phyloP scores from a whole-genome alignment of 1,140 invertebrate species.

The Delia radicum region DNA sequence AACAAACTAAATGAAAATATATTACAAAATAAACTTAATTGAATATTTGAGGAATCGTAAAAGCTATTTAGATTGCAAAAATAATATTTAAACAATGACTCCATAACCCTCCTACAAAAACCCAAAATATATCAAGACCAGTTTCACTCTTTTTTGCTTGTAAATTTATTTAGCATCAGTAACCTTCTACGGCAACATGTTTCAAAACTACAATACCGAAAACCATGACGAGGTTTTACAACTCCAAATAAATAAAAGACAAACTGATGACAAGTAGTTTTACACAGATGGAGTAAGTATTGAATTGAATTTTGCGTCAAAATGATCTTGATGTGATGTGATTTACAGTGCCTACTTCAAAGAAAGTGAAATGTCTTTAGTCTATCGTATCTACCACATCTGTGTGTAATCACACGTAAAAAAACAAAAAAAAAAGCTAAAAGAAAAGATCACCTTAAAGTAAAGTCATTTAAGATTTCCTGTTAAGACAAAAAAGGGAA shows the following conservation, averaged over 20 bases:
- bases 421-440: background rate
- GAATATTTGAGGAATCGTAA: too few relatives aligned
- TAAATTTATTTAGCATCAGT: background rate
- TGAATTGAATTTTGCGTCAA: background rate
- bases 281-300: background rate
- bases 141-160: background rate
- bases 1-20: too few relatives aligned
- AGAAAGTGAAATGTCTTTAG: background rate
- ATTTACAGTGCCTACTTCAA: background rate
- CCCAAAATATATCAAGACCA: background rate
- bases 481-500: background rate
- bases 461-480: background rate
- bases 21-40: too few relatives aligned
- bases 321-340: background rate
- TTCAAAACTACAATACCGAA: background rate
- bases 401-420: background rate
- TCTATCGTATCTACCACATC: too few relatives aligned
- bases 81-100: background rate
- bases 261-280: background rate
- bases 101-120: slow-evolving; percentile 1
- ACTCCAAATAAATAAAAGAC: background rate
- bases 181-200: background rate
- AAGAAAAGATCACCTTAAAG: background rate
- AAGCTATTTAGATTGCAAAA: background rate
- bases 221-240: background rate